Percentiles rank a stretch among this genome's conserved stretches.
phyloP scores from a whole-genome alignment of 1,140 invertebrate genomes.

The Drosophila athabasca region DNA sequence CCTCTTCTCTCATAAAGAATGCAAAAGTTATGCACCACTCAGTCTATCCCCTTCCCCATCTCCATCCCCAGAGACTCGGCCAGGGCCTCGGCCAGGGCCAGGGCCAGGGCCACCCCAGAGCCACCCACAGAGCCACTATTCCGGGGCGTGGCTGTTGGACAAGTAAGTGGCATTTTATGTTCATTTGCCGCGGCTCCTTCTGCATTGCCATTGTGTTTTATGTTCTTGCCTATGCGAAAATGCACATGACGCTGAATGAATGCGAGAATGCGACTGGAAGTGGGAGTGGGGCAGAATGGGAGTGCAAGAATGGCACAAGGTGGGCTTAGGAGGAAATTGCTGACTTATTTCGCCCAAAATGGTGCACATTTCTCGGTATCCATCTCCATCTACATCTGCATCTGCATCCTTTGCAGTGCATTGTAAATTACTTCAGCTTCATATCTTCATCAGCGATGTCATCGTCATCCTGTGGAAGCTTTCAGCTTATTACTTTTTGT shows the following conservation, averaged over 20 bases:
- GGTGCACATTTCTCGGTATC: constrained; percentile 54
- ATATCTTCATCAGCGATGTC: constrained; percentile 60
- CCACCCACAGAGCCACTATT: background rate
- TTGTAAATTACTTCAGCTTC: constrained; percentile 58
- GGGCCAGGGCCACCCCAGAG: background rate
- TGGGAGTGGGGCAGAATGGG: background rate
- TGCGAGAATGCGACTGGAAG: too few species aligned
- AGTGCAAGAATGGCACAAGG: constrained; percentile 16
- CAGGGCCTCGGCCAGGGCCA: too few species aligned
- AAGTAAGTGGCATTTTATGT: constrained; percentile 81
- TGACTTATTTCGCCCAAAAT: constrained; percentile 69
- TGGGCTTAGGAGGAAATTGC: constrained; percentile 35
- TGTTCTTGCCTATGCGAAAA: constrained; percentile 59
- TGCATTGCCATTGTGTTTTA: constrained; percentile 70
- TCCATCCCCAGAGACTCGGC: too few species aligned
- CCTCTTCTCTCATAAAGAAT: constrained; percentile 39
- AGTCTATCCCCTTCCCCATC: too few species aligned
- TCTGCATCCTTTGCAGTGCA: constrained; percentile 26
- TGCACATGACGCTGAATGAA: constrained; percentile 19
- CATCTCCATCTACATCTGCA: background rate
- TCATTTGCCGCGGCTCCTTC: constrained; percentile 60
- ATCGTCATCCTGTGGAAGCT: constrained; percentile 32
- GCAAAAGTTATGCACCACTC: constrained; percentile 53
- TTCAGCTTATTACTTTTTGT: constrained; percentile 76
- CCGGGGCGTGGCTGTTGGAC: constrained; percentile 49